Evolutionary conservation across 2,888 invertebrate species (phyloP), one percentile per base, ranked within the genome.

Genomic region (Drosophila austrosaltans): DNA sequence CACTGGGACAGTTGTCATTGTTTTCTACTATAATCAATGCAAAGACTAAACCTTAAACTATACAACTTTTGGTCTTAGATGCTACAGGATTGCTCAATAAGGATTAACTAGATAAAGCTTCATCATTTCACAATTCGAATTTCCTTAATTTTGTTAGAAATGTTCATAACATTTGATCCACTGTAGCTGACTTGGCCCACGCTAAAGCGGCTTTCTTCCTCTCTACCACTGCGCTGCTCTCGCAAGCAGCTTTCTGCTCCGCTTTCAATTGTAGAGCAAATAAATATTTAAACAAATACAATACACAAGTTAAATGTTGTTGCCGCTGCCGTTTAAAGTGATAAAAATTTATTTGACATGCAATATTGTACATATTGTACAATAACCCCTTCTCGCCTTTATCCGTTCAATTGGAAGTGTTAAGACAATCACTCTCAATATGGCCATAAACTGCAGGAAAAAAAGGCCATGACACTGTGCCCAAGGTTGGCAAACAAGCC

Each of bases 231-330:
- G n/a, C 1, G 44, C 28, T 28, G 10, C 5, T 28, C 56, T 54
- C 48, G n/a, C 59, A 65, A 71, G 16, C 66, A 63, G 69, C 63
- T 63, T 54, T 39, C 59, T 63, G 66, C 64, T 65, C 69, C 68
- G 64, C 53, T 64, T 72, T 72, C 80, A 85, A 79, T 79, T 82
- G 85, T 72, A 87, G 70, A 77, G 82, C 76, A 76, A 76, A 76
- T 76, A 76, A 77, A 72, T 69, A 67, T 63, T 70, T 79, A 70
- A 22, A 59, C 69, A 78, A 77, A 73, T 72, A 75, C 72, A 60
- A 61, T 81, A 16, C 16, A 16, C 16, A 63, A 54, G 66, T 69
- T 68, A 64, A 71, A 66, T 63, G 53, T 42, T 69, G 66, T 65
- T 60, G 58, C 54, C 48, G 72, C 22, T 36, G 39, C 30, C 39